Evolutionary conservation across 2,113 vertebrate genomes (phyloP), one percentile per base, ranked within the genome.

Genomic region (Aldabrachelys gigantea): DNA sequence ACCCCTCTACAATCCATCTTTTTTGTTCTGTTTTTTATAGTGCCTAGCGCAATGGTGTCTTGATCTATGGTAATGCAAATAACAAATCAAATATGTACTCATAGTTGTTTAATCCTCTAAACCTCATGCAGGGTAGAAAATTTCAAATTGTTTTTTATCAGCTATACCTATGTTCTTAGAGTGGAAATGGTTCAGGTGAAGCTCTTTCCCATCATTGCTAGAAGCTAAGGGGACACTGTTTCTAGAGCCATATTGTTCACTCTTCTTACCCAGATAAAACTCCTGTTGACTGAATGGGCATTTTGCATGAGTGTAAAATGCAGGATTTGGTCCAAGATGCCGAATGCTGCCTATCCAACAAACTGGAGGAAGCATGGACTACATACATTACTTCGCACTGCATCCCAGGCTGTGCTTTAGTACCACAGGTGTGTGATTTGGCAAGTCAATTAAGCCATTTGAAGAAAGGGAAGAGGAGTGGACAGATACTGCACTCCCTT

Each of bases 251-350:
- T 22, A 41, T 59, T 85, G 7, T 85, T 2, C 1, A 65, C 5
- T 24, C 2, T 85, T 91, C 90, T 24, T 81, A 19, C 57, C n/a
- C 8, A 62, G 13, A 59, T 44, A 82, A 91, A n/a, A 69, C 25
- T 1, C 1, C 47, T n/a, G 10, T 5, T 69, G 35, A 69, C n/a
- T 82, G 56, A 76, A 31, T 0, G 9, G 25, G 4, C 12, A 4
- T 89, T 90, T 91, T 72, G 56, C 6, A 47, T 89, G 38, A 31
- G 6, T 54, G 29, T 16, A 91, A 96, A 87, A 85, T 41, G 83
- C 79, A 3, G 2, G 10, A 14, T 14, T 91, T 4, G 14, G n/a
- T 21, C 38, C 11, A 1, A 54, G 80, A 54, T 41, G 6, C n/a
- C 13, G 41, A 54, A 57, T 47, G 5, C 62, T 94, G 12, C 22